Evolutionary conservation across 1,140 invertebrate species (phyloP), one percentile per base, ranked within the genome.

Genomic region (Zelostemma sp.): DNA sequence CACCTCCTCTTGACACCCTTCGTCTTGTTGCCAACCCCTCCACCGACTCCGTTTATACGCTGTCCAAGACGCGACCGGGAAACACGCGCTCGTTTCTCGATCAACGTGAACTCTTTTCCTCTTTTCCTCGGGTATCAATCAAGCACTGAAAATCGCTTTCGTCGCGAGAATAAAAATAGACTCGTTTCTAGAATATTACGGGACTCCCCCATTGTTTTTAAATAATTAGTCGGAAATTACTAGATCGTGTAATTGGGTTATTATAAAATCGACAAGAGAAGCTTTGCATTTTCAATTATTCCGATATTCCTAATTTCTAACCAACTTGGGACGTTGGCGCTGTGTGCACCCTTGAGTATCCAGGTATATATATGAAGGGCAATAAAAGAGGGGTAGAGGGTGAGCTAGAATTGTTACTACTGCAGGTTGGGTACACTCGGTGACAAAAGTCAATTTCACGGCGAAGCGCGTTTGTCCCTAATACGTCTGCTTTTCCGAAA

Each of bases 1-100:
- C 61, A 60, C 57, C 68, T 67, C 63, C 62, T 61, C 58, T 66
- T 61, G 56, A 66, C 64, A 68, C 64, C 60, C 63, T 66, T 68
- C 68, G 68, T 61, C 68, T 70, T 72, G 58, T 62, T 64, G 58
- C 53, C 58, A 56, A 55, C 69, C 57, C 59, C 65, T 64, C 57
- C 58, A 58, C 68, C 66, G 51, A 41, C 57, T 21, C 58, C 59
- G 41, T 58, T 58, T 35, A 63, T 58, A 43, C 62, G 60, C 68
- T 72, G 48, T 57, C 66, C 61, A 59, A 73, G 65, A 68, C 58
- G 48, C 35, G 66, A 47, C 55, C 55, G 41, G 48, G 33, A 28
- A 31, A 45, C n/a, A 6, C 14, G 48, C 53, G 33, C 64, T 53
- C 25, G 25, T 28, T 28, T 28, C 25, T 28, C 8, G 25, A n/a